Evolutionary conservation across 2,797 vertebrate species (phyloP).

Genomic region (Ammospiza maritima): DNA sequence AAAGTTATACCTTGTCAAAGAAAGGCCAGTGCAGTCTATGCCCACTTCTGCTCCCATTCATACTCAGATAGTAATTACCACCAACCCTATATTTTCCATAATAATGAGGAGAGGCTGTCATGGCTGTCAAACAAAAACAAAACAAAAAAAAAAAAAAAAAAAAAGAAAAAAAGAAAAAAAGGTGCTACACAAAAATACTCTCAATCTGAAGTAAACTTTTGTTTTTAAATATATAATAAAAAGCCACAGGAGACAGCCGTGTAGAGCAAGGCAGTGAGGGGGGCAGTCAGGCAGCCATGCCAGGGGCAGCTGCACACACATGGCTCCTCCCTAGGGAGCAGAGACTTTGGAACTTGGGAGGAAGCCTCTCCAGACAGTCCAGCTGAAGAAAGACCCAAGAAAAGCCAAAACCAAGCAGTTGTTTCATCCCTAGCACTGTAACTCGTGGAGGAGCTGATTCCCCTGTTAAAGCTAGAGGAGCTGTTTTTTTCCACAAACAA

Average conservation of each 20-base stretch:
- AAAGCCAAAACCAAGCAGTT: neutral
- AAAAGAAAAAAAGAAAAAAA: slow-evolving; percentile 67
- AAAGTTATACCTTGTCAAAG: slow-evolving; percentile 92
- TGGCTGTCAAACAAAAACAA: slow-evolving; percentile 84
- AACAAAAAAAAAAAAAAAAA: slow-evolving; percentile 70
- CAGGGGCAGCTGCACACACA: neutral
- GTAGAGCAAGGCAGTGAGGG: neutral
- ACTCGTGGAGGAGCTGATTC: neutral
- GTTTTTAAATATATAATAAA: neutral
- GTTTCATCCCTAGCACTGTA: neutral
- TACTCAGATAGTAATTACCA: slow-evolving; percentile 88
- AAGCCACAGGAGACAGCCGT: neutral
- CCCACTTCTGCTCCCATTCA: slow-evolving; percentile 88
- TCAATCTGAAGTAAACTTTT: slow-evolving; percentile 78
- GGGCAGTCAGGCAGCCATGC: neutral
- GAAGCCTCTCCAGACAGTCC: neutral
- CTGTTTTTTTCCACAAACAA: neutral
- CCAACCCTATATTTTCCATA: slow-evolving; percentile 93
- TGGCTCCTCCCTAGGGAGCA: neutral
- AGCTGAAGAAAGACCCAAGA: neutral
- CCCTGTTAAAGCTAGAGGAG: neutral
- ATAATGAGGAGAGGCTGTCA: slow-evolving; percentile 89
- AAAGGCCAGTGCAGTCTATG: slow-evolving; percentile 87
- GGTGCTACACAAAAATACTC: slow-evolving; percentile 71
- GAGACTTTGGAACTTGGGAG: neutral